Conservation (phyloP, 2,888 invertebrate genomes). For the Cyclophora punctaria region DNA sequence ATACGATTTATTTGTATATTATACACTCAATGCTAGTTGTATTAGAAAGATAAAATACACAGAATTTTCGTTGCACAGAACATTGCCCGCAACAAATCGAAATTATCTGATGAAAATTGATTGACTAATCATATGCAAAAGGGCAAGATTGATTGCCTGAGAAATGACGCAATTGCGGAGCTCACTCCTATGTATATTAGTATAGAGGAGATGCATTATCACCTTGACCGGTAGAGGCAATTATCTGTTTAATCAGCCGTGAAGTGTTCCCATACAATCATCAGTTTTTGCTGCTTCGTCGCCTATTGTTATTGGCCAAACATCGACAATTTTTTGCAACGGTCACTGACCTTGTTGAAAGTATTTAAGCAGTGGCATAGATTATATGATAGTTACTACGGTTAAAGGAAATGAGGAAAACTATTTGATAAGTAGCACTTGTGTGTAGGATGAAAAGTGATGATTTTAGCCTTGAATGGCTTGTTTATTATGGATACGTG, state of each 20-base stretch:
- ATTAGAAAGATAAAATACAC: too few species aligned
- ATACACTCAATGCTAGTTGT: too few species aligned
- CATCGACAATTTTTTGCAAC: conserved; percentile 16
- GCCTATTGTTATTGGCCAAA: conserved; percentile 28
- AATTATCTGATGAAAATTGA: too few species aligned
- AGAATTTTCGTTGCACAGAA: too few species aligned
- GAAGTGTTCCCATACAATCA: conserved; percentile 32
- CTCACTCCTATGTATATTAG: not conserved
- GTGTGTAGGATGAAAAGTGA: too few species aligned
- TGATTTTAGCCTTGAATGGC: too few species aligned
- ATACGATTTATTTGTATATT: too few species aligned
- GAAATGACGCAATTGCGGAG: not conserved
- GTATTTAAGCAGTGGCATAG: not conserved
- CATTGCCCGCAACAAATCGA: too few species aligned
- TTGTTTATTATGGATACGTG: too few species aligned
- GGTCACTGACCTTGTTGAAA: conserved; percentile 22
- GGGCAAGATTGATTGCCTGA: conserved; percentile 3
- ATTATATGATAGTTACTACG: not conserved
- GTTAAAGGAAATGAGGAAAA: too few species aligned
- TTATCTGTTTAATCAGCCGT: conserved; percentile 20
- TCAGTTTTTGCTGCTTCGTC: conserved; percentile 27
- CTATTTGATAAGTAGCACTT: too few species aligned
- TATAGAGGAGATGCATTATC: conserved; percentile 13
- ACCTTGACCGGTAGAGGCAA: conserved; percentile 37
- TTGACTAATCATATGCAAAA: conserved; percentile 8